These are phyloP conservation scores for Tetramorium bicarinatum DNA, from an alignment of 2,888 invertebrate genomes.

Conservation along the genomic window DNA sequence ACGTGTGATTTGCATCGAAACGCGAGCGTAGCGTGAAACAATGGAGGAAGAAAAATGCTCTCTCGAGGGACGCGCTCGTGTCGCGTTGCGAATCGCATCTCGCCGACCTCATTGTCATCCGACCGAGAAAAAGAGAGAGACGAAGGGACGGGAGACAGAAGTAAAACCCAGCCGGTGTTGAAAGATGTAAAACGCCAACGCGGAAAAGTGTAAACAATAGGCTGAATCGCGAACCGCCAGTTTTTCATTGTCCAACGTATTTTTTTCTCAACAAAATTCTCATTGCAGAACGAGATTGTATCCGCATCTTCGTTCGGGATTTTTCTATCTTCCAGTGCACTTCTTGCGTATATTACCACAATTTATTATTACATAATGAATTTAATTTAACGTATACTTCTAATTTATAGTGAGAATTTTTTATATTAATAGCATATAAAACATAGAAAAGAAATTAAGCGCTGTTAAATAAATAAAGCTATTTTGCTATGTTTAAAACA, in stretches of 20 bases:
- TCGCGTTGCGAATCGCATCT: conserved; percentile 30
- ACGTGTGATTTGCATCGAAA: conserved; percentile 18
- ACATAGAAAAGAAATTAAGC: background rate
- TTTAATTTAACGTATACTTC: conserved; percentile 6
- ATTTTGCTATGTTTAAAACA: background rate
- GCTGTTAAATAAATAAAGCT: background rate
- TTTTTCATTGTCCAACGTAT: conserved; percentile 11
- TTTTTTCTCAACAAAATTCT: conserved; percentile 28
- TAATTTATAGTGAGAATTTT: background rate
- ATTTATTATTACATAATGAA: background rate
- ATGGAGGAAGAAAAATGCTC: conserved; percentile 15
- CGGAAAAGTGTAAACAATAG: conserved; percentile 48
- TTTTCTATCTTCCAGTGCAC: conserved; percentile 6
- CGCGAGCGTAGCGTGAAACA: conserved; percentile 1
- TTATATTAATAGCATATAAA: background rate
- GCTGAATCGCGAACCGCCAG: conserved; percentile 8
- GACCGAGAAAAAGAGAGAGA: conserved; percentile 11
- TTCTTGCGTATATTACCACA: background rate
- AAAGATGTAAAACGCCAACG: conserved; percentile 41
- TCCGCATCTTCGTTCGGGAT: background rate
- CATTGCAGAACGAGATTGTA: background rate
- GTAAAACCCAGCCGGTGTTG: background rate
- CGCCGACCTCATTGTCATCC: conserved; percentile 42
- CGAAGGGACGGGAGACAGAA: background rate
- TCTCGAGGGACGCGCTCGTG: conserved; percentile 10